Conservation (phyloP, 2,888 invertebrate genomes). For the Melieria omissa region DNA sequence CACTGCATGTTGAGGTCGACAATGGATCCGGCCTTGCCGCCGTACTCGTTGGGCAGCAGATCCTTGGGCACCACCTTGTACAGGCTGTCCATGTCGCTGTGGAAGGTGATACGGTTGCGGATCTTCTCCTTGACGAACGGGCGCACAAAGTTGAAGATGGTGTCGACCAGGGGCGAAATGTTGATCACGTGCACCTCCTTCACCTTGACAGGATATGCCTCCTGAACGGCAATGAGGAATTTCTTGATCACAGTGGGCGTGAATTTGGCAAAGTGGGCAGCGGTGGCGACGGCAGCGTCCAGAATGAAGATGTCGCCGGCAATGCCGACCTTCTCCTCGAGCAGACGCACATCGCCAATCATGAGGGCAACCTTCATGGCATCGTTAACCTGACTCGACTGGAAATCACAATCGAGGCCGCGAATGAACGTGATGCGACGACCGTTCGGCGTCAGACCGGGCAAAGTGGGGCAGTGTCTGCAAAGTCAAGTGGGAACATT, state of each 20-base stretch:
- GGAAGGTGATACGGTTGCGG: conserved; percentile 82
- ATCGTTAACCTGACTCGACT: conserved; percentile 78
- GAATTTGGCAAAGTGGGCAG: conserved; percentile 85
- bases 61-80: conserved; percentile 84
- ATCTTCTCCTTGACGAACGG: conserved; percentile 91
- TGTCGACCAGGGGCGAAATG: conserved; percentile 84
- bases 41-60: conserved; percentile 84
- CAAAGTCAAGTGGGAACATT: conserved; percentile 40
- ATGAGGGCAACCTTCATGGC: conserved; percentile 85
- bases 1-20: conserved; percentile 79
- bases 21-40: conserved; percentile 81
- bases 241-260: conserved; percentile 85
- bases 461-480: conserved; percentile 82
- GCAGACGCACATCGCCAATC: conserved; percentile 84
- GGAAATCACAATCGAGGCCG: conserved; percentile 76
- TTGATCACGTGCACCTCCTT: conserved; percentile 89
- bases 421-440: conserved; percentile 81
- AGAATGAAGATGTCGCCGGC: conserved; percentile 86
- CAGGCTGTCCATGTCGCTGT: conserved; percentile 78
- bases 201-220: conserved; percentile 88
- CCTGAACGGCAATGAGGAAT: conserved; percentile 86
- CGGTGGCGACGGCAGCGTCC: conserved; percentile 82
- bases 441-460: conserved; percentile 84
- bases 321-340: conserved; percentile 82
- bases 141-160: conserved; percentile 85